Evolutionary conservation across 2,797 vertebrate genomes (phyloP).

Genomic region (Eutrigla gurnardus): DNA sequence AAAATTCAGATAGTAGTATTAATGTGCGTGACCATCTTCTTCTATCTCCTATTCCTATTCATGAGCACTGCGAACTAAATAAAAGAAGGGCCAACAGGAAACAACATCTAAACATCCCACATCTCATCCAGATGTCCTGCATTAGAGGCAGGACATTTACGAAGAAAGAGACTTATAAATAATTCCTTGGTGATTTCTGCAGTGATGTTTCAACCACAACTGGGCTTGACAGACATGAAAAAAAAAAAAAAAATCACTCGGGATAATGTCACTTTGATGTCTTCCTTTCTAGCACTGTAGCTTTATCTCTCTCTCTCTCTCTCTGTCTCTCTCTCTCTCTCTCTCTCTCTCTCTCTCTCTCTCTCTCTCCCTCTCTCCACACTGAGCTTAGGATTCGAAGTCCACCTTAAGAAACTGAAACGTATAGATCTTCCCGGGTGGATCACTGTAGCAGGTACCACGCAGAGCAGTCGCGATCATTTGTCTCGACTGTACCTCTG

Average conservation of each 20-base stretch:
- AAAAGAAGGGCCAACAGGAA: background rate
- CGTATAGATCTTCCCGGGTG: slow-evolving; percentile 57
- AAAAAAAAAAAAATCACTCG: slow-evolving; percentile 55
- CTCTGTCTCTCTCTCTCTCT: slow-evolving; percentile 42
- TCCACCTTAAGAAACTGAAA: slow-evolving; percentile 70
- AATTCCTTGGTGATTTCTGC: slow-evolving; percentile 53
- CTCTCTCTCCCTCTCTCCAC: slow-evolving; percentile 28
- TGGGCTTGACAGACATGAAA: slow-evolving; percentile 59
- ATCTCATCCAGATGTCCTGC: slow-evolving; percentile 46
- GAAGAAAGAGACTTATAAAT: slow-evolving; percentile 44
- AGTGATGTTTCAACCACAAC: slow-evolving; percentile 45
- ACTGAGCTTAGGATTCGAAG: slow-evolving; percentile 41
- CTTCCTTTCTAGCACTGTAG: slow-evolving; percentile 59
- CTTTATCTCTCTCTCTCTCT: slow-evolving; percentile 42
- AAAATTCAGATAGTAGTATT: background rate
- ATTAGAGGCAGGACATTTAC: slow-evolving; percentile 44
- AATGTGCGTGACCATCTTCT: slow-evolving; percentile 8
- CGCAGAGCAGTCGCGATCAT: slow-evolving; percentile 67
- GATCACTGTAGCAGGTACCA: slow-evolving; percentile 69
- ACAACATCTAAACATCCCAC: slow-evolving; percentile 4
- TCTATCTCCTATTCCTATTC: slow-evolving; percentile 3
- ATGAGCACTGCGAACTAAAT: slow-evolving; percentile 2
- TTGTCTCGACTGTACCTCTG: slow-evolving; percentile 68
- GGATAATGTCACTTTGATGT: slow-evolving; percentile 74
- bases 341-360: slow-evolving; percentile 34